Percentiles rank a stretch among this genome's conserved stretches.
These are phyloP conservation scores for Heptranchias perlo DNA, from an alignment of 2,113 vertebrate species.

Conservation along the genomic window DNA sequence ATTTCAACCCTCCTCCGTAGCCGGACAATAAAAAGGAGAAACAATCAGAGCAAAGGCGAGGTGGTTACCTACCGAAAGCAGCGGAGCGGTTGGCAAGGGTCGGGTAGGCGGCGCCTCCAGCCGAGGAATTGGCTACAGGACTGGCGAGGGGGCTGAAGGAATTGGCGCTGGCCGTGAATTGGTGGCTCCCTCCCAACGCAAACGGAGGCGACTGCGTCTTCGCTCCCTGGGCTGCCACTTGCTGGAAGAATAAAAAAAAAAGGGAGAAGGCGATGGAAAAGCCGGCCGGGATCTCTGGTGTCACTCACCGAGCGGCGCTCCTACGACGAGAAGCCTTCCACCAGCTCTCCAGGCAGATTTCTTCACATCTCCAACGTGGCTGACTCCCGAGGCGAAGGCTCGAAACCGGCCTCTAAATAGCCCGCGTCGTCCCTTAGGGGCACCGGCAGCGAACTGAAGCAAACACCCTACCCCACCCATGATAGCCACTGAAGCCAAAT, in stretches of 20 bases:
- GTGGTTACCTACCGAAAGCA: constrained; percentile 48
- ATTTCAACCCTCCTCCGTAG: neutral
- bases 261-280: neutral
- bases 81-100: constrained; percentile 51
- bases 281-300: neutral
- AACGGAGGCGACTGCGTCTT: constrained; percentile 60
- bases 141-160: constrained; percentile 59
- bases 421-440: neutral
- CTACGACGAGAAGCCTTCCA: neutral
- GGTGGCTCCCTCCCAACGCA: constrained; percentile 46
- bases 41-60: neutral
- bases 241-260: constrained; percentile 42
- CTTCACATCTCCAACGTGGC: too few species aligned
- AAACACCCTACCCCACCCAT: neutral
- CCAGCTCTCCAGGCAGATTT: neutral
- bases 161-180: constrained; percentile 52
- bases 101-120: constrained; percentile 50
- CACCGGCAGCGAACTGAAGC: neutral
- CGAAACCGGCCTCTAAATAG: neutral
- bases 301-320: neutral
- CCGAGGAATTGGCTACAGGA: constrained; percentile 50
- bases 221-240: constrained; percentile 54
- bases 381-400: neutral
- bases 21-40: neutral
- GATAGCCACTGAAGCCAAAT: neutral